Base-by-base conservation (phyloP, 2,113 vertebrate species). In the Penelope pileata region DNA sequence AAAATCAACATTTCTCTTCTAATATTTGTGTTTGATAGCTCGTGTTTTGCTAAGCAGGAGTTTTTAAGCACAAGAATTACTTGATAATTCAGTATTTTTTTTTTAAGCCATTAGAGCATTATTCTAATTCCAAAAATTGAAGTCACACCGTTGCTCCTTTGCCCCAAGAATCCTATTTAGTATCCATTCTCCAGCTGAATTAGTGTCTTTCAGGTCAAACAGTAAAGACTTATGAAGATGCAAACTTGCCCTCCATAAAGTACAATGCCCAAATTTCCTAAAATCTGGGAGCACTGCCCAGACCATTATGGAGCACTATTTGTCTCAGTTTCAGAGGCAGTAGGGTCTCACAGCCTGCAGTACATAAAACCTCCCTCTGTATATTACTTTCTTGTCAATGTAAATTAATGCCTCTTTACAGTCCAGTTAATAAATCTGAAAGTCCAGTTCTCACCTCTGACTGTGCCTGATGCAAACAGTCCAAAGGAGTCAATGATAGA, bases 271-370 rank as follows among this genome's bases (percentile, higher is more conserved):
- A 10, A 3, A 14, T 87, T 60, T 76, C 60, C 34, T 64, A 59
- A 88, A 94, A 76, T n/a, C n/a, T 53, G 36, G 7, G 3, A 45
- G 23, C 29, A 36, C 16, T 26, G 21, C 45, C 34, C 19, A 26
- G 60, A 19, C 14, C 18, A 6, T 23, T 21, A 27, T 3, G 16
- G 19, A 69, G 9, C 18, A 63, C 19, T 8, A 8, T 0, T 6
- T 27, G 48, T 18, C 54, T 43, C 19, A 68, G 47, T 38, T 45
- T 94, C 53, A 89, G 51, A 76, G 53, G 27, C 7, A 5, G 16
- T 0, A 42, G 16, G 19, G 17, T 74, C n/a, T 19, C 29, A 38
- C 16, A 62, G 19, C 19, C 48, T 66, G 27, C 56, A 78, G 59
- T 32, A 78, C 12, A 23, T 22, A 34, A 67, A 56, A 27, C 15